Conservation (phyloP, 2,797 vertebrate genomes). For the Cheirogaleus major region DNA sequence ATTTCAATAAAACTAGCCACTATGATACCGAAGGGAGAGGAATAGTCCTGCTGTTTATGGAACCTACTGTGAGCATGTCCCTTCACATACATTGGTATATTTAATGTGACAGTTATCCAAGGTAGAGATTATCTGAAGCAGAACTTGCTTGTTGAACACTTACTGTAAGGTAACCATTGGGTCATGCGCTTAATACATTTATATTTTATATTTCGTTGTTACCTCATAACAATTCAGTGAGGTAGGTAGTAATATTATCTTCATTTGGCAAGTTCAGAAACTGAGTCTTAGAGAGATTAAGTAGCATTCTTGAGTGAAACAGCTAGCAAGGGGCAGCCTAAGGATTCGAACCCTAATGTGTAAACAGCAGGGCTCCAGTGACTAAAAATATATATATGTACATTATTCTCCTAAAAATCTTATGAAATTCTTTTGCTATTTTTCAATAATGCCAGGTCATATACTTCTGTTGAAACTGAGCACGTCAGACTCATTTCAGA, state of each 20-base stretch:
- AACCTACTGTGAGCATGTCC: not conserved
- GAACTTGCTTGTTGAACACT: not conserved
- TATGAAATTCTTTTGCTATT: not conserved
- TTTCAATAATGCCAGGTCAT: conserved; percentile 56
- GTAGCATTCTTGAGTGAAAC: not conserved
- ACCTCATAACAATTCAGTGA: not conserved
- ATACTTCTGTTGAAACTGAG: conserved; percentile 59
- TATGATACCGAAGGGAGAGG: not conserved
- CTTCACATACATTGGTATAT: not conserved
- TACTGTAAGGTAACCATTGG: not conserved
- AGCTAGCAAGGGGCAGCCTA: not conserved
- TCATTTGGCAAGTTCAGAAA: not conserved
- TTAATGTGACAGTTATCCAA: not conserved
- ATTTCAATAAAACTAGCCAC: not conserved
- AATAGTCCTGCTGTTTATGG: not conserved
- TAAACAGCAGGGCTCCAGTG: not conserved
- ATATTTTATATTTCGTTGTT: not conserved
- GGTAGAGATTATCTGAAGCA: not conserved
- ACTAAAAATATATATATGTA: not conserved
- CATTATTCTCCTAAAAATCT: not conserved
- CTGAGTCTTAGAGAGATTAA: not conserved
- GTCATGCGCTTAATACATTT: not conserved
- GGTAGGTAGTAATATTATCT: not conserved
- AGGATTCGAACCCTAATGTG: not conserved
- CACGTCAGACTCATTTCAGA: conserved; percentile 33